Conservation (phyloP, 2,888 invertebrate species). For the Strigamia transsilvanica region DNA sequence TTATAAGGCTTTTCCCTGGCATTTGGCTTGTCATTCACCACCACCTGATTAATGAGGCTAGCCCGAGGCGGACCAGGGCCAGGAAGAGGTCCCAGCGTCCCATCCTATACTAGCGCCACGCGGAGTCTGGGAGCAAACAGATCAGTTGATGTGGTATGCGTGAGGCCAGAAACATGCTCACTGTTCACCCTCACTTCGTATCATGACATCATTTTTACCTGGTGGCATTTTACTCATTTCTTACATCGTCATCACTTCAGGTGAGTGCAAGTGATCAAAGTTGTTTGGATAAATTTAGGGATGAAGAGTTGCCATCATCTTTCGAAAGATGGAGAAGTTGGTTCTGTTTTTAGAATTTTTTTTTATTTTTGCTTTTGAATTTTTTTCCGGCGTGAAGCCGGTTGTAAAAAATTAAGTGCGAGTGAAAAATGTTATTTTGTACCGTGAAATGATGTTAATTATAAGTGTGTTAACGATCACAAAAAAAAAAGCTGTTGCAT, state of each 20-base stretch:
- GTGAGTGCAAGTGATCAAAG: background rate
- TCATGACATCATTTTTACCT: conserved; percentile 48
- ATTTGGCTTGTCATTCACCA: conserved; percentile 37
- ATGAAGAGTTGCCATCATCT: conserved; percentile 19
- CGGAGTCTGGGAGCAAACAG: conserved; percentile 48
- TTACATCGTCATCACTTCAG: conserved; percentile 22
- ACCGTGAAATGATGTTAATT: conserved; percentile 1
- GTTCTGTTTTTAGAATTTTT: conserved; percentile 17
- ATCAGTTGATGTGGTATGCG: conserved; percentile 48
- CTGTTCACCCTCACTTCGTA: conserved; percentile 45
- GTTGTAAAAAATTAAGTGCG: background rate
- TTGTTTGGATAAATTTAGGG: background rate
- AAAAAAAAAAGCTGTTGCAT: background rate
- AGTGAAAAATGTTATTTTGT: conserved; percentile 4
- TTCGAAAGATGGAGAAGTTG: conserved; percentile 40
- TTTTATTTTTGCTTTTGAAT: background rate
- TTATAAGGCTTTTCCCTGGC: conserved; percentile 3
- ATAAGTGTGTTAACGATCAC: background rate
- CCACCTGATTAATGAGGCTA: conserved; percentile 48
- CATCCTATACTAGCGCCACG: conserved; percentile 32
- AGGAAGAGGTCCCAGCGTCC: conserved; percentile 41
- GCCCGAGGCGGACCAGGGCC: conserved; percentile 49
- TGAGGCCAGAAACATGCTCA: conserved; percentile 47
- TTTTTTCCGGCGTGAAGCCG: background rate
- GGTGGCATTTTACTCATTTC: conserved; percentile 14